Evolutionary conservation across 2,113 vertebrate species (phyloP), one percentile per base, ranked within the genome.

Genomic region (Syngnathus floridae): DNA sequence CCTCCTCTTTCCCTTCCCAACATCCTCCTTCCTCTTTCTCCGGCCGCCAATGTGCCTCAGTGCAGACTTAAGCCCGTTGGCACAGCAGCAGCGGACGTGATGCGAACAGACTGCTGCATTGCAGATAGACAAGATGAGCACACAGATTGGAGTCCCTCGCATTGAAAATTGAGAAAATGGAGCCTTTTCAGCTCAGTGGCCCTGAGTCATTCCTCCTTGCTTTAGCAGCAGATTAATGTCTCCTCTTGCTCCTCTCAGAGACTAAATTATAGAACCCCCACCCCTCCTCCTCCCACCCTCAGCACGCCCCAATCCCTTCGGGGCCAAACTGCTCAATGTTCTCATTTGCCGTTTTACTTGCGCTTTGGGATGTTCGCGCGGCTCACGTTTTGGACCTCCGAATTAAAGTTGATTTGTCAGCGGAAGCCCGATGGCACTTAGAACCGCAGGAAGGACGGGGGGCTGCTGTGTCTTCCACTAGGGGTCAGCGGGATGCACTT

Each of bases 41-140:
- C 26, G 7, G 13, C 54, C 54, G 54, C 54, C 54, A 56, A 16
- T 56, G 26, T 56, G 58, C 38, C 57, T 21, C 36, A 2, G 14
- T 73, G 74, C 65, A 66, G 71, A 40, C 75, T 68, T 66, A 74
- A 31, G 75, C 71, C 67, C 84, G 75, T 73, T 72, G 78, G 80
- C 82, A 74, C 75, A 81, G 79, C 67, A 77, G 7, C 79, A 65
- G 69, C 75, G 78, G 81, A 77, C 69, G 75, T 65, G 77, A 84
- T 83, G 76, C 64, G 77, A 46, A 77, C 76, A 77, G 81, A 71
- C 79, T 88, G 82, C 86, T 88, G 87, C 88, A 87, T 83, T 90
- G 88, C 88, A 88, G 87, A 88, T 85, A 80, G 73, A 75, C 73
- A 72, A 76, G 82, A 87, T 82, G 85, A 84, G 76, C 73, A 59